Evolutionary conservation across 2,113 vertebrate genomes (phyloP).

Genomic region (Percopsis transmontana): DNA sequence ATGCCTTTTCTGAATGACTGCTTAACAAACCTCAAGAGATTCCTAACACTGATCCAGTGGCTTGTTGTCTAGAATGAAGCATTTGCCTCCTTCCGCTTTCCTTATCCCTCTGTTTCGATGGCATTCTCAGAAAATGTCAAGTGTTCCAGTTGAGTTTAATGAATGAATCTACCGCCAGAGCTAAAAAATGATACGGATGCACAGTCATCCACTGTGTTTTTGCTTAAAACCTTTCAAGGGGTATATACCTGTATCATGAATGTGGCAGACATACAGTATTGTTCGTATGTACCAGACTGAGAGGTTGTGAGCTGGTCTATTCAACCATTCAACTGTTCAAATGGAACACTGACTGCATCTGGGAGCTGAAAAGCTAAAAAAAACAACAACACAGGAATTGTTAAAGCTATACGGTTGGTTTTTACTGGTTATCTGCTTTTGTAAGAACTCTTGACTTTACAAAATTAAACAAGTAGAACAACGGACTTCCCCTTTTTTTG

Average conservation of each 20-base stretch:
- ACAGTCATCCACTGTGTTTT: too few species aligned
- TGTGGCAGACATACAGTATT: neutral
- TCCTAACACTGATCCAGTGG: neutral
- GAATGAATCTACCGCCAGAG: conserved; percentile 9
- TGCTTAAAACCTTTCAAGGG: too few species aligned
- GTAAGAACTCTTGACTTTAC: conserved; percentile 18
- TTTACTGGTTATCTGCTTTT: conserved; percentile 25
- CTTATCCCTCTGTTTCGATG: neutral
- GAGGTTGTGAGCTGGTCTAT: neutral
- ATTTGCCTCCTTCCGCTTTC: conserved; percentile 8
- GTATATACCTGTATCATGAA: too few species aligned
- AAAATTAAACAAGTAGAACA: conserved; percentile 41
- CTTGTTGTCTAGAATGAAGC: neutral
- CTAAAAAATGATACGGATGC: too few species aligned
- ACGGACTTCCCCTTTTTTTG: too few species aligned
- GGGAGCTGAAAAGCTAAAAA: neutral
- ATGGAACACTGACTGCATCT: conserved; percentile 7
- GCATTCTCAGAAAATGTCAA: conserved; percentile 28
- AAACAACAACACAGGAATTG: neutral
- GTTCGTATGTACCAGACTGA: neutral
- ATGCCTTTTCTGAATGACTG: neutral
- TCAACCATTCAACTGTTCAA: too few species aligned
- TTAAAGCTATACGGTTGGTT: neutral
- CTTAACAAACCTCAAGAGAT: neutral
- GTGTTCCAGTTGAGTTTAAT: conserved; percentile 12